Evolutionary conservation across 2,888 invertebrate genomes (phyloP).

Genomic region (Gnatocerus cornutus): DNA sequence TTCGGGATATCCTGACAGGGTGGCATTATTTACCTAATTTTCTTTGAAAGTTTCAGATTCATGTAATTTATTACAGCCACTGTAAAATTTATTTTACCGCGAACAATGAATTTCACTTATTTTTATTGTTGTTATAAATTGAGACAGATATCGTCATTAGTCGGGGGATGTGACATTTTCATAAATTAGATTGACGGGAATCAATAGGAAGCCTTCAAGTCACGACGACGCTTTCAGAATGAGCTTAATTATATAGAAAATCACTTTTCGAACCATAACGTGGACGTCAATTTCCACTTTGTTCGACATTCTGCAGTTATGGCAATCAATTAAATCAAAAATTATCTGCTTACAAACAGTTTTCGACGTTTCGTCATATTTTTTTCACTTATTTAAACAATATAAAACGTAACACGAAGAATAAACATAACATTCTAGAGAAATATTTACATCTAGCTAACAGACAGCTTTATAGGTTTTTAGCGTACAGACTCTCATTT

Average conservation of each 20-base stretch:
- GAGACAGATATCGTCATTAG: constrained; percentile 18
- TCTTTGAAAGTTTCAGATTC: constrained; percentile 29
- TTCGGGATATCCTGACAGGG: constrained; percentile 25
- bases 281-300: constrained; percentile 29
- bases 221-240: constrained; percentile 21
- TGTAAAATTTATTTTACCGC: constrained; percentile 15
- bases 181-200: constrained; percentile 28
- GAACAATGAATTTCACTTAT: constrained; percentile 5
- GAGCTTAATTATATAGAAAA: constrained; percentile 40
- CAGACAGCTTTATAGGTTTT: too few relatives aligned
- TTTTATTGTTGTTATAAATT: constrained; percentile 26
- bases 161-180: constrained; percentile 26
- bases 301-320: constrained; percentile 8
- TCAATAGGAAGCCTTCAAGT: constrained; percentile 35
- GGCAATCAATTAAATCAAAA: constrained; percentile 18
- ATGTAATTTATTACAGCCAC: constrained; percentile 19
- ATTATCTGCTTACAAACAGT: too few relatives aligned
- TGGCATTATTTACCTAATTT: constrained; percentile 33
- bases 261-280: constrained; percentile 24
- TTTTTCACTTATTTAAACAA: too few relatives aligned
- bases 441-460: too few relatives aligned
- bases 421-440: too few relatives aligned
- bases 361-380: too few relatives aligned
- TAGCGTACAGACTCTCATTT: too few relatives aligned
- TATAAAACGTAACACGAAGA: too few relatives aligned